Percentiles rank a stretch among this genome's conserved stretches.
phyloP scores from a whole-genome alignment of 2,888 invertebrate species.

The Lacanobia oleracea region DNA sequence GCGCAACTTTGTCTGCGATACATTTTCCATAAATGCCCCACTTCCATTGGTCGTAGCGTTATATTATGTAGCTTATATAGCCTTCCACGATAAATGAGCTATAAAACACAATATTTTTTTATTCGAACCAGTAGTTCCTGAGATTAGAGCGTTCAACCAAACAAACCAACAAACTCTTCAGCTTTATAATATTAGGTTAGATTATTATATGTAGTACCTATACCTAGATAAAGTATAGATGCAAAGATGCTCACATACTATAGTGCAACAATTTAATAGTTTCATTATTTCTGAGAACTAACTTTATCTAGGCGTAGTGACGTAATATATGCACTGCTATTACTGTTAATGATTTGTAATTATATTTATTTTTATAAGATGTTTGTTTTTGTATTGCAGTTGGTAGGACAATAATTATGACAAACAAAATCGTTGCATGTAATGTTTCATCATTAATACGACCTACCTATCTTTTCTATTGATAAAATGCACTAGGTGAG shows the following conservation, averaged over 20 bases:
- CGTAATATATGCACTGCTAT: slow-evolving; percentile 8
- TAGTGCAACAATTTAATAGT: background rate
- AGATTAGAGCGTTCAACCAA: no score
- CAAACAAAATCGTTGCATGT: background rate
- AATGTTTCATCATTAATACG: background rate
- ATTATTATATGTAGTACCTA: no score
- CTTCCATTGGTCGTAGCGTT: no score
- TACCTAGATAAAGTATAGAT: no score
- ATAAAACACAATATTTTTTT: no score
- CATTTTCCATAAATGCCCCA: no score
- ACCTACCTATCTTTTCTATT: background rate
- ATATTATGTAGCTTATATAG: no score
- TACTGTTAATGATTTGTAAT: background rate
- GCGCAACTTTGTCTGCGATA: no score
- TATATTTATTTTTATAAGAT: background rate
- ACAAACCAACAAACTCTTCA: no score
- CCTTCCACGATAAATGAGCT: no score
- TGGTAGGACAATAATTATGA: background rate
- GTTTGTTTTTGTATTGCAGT: slow-evolving; percentile 1
- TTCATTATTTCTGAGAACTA: slow-evolving; percentile 26
- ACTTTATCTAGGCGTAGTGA: slow-evolving; percentile 4
- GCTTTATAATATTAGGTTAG: no score
- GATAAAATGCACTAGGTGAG: background rate
- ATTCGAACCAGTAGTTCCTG: no score
- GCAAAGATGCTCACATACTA: slow-evolving; percentile 5